Evolutionary conservation across 2,888 invertebrate genomes (phyloP), one percentile per base, ranked within the genome.

Genomic region (Clitarchus hookeri): DNA sequence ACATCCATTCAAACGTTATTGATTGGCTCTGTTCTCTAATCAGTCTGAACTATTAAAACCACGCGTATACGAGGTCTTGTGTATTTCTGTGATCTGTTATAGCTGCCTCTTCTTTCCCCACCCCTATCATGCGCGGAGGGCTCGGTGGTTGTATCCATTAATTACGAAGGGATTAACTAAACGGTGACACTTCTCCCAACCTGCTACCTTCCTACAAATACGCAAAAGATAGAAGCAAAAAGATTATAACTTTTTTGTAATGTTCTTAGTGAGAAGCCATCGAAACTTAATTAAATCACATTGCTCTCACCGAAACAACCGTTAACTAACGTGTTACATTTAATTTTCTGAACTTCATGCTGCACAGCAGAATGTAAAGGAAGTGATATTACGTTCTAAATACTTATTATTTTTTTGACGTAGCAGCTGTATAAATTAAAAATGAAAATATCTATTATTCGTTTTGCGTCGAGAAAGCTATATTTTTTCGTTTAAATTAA

Each of bases 101-200:
- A 65, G n/a, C 65, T 23, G 1, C n/a, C n/a, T 23, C n/a, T 65
- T 65, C 65, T 65, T n/a, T 23, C 65, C 65, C n/a, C 65, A 12
- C 65, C 65, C 12, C 65, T 65, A 65, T n/a, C 19, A 1, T 65
- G 0, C 27, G 27, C 36, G 36, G n/a, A 23, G 27, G 16, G 82
- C 23, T 27, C 82, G 36, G 82, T 36, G 27, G 36, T 82, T 82
- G 82, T 82, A 82, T 27, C 82, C 82, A 82, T 82, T 82, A 82
- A 82, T 82, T 82, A 82, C 44, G 44, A 82, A 16, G 44, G 82
- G 82, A 82, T 82, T 82, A 82, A 82, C 27, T 82, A 82, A 82
- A 82, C 44, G 27, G 82, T 23, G 65, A 65, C 65, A 65, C 65
- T 8, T 65, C 65, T n/a, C 12, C 65, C 65, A 23, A 65, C 65